Base-by-base conservation (phyloP, 2,888 invertebrate species). In the Saturnia japonica region DNA sequence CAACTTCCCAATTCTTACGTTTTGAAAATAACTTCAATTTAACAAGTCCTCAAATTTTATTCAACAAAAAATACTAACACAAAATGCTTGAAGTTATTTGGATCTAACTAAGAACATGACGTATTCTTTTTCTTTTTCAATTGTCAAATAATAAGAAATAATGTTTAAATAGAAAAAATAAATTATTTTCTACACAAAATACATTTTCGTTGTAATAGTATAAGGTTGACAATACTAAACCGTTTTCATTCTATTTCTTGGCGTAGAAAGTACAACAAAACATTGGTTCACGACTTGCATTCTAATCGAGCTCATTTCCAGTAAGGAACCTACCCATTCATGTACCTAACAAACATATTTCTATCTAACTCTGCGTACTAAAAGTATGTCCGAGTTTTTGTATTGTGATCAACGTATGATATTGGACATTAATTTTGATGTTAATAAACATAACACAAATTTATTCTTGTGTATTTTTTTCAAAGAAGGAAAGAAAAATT, bases 261-360 rank as follows among this genome's bases (percentile, higher is more conserved):
- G 66, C 76, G 78, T 88, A 89, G 89, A 90, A 89, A 90, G 89
- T 88, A 84, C 85, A 85, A 81, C 83, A 82, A 82, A 80, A 78
- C 79, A 81, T 73, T 78, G 81, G 82, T 85, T 84, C 88, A 85
- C 80, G 85, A 77, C 81, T 72, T 80, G 87, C 84, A 90, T 89
- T 87, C 82, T 88, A 89, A 89, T 88, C 84, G 82, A 77, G 76
- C 78, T 1, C 57, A 60, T 60, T 60, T 28, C 57, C 12, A 60
- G 57, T 25, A 60, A 60, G 14, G 28, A 22, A 25, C 4, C 12
- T 25, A 14, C 12, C 57, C 28, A 60, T 25, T 60, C 57, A 28
- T 60, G 12, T 60, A 28, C 28, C 22, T 22, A 22, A 22, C 22
- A 14, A 25, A 60, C 57, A 60, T 60, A 60, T 28, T 60, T 54